These are phyloP conservation scores for Sarcophaga carnaria DNA, from an alignment of 2,888 invertebrate species.

Conservation along the genomic window DNA sequence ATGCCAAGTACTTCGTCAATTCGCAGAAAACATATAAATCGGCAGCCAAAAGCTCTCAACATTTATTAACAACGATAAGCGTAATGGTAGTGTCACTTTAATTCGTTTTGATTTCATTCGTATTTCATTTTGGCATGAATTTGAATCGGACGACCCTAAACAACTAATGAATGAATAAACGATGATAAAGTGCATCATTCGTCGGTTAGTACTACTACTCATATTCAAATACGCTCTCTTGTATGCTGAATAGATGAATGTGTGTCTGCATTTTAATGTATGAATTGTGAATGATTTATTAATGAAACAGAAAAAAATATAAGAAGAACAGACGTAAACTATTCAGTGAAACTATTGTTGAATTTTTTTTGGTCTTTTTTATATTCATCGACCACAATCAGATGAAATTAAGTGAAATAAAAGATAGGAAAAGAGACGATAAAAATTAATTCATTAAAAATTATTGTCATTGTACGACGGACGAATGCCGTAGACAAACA, in stretches of 20 bases:
- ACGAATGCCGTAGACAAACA: not conserved
- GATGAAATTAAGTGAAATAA: not conserved
- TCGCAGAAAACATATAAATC: no score
- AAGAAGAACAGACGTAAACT: conserved; percentile 19
- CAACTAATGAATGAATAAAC: not conserved
- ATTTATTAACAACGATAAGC: no score
- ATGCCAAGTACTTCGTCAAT: no score
- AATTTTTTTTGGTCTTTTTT: not conserved
- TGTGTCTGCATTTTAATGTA: conserved; percentile 17
- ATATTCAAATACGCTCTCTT: not conserved
- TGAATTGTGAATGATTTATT: conserved; percentile 48
- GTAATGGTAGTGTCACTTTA: no score
- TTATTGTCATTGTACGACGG: conserved; percentile 46
- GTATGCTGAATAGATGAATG: not conserved
- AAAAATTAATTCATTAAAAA: conserved; percentile 52
- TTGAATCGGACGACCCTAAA: not conserved
- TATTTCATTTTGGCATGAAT: not conserved
- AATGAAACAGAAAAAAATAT: conserved; percentile 14
- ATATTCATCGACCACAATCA: conserved; percentile 4
- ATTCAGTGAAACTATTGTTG: conserved; percentile 50
- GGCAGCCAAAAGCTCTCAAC: no score
- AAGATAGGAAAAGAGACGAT: not conserved
- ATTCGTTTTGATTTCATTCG: not conserved
- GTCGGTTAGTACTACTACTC: not conserved
- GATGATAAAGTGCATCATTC: not conserved